Base-by-base conservation (phyloP, 2,888 invertebrate genomes). In the Invenusta paracnida region DNA sequence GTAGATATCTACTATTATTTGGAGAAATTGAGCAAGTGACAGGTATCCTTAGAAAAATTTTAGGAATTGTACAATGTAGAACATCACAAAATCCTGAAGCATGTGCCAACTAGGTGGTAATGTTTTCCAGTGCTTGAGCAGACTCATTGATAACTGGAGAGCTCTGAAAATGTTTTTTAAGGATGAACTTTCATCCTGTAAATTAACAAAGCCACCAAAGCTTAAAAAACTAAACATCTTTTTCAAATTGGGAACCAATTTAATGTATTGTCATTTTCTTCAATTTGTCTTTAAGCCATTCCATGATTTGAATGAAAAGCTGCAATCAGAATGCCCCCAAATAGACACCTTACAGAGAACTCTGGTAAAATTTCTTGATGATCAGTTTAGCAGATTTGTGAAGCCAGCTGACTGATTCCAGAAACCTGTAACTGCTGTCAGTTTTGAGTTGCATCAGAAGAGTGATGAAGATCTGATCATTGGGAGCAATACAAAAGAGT, bases 291-390 rank as follows among this genome's bases (percentile, higher is more conserved):
- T 17, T 0, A 17, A 23, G 23, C 82, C n/a, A 83, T 85, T 85
- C 0, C 17, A n/a, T 83, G n/a, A n/a, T n/a, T 84, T 29, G 48
- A 48, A 84, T 28, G 27, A 67, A 29, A 83, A 27, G 66, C 5
- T 87, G 23, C 86, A 87, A 82, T 11, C 27, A 25, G 85, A 84
- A 1, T 48, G 81, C 13, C 87, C 86, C 29, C 31, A 82, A 30
- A 81, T 86, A 0, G 86, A 87, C 30, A 25, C 31, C 0, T 30
- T 87, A 81, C 29, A 30, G 2, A 30, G 29, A 1, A 5, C 13
- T 30, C 79, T 85, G 5, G 13, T 28, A 23, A 17, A 28, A 17
- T 31, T 85, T 13, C 17, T 85, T 0, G 30, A 29, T 25, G 11
- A 31, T 0, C 23, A 86, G 29, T 28, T 86, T 0, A 27, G 73